Evolutionary conservation across 2,113 vertebrate genomes (phyloP), one percentile per base, ranked within the genome.

Genomic region (Aramus guarauna): DNA sequence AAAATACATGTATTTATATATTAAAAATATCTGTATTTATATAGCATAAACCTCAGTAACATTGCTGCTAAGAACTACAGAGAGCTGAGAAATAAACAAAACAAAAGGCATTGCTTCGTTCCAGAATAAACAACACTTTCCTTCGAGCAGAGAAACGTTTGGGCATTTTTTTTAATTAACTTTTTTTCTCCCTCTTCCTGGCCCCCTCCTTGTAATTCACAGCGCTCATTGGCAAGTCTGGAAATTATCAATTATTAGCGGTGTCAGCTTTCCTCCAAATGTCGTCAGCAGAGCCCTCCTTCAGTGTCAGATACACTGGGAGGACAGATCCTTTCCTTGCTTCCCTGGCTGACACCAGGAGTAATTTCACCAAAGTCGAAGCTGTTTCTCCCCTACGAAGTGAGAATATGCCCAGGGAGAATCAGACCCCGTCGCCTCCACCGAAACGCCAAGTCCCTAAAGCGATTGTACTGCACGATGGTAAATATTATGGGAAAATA

Each of bases 131-230:
- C 53, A 92, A 30, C 72, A 56, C n/a, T 94, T 96, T 60, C 85
- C 52, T 94, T 74, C 0, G 0, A 94, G 64, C 52, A 77, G 53
- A 94, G 37, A 91, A 93, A 78, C 15, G 5, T 92, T 96, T 93
- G 74, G 24, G 15, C 27, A 48, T 77, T 88, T 93, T 96, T 96
- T 94, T 94, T 79, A 92, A 96, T 97, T 97, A 97, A 96, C 62
- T 95, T 90, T 90, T 95, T 76, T 68, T 11, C 88, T 87, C 74
- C 74, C 75, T 83, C 66, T 62, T 50, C 53, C 60, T 96, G 23
- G 9, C 23, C 13, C 10, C 4, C 81, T 53, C 85, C 43, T 83
- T 5, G 6, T 34, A 95, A 96, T 94, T 78, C 69, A 48, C 68
- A 85, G 41, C 0, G 0, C 78, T 95, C 26, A 2, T 55, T 90